Evolutionary conservation across 2,113 vertebrate species (phyloP).

Genomic region (Asarcornis scutulata): DNA sequence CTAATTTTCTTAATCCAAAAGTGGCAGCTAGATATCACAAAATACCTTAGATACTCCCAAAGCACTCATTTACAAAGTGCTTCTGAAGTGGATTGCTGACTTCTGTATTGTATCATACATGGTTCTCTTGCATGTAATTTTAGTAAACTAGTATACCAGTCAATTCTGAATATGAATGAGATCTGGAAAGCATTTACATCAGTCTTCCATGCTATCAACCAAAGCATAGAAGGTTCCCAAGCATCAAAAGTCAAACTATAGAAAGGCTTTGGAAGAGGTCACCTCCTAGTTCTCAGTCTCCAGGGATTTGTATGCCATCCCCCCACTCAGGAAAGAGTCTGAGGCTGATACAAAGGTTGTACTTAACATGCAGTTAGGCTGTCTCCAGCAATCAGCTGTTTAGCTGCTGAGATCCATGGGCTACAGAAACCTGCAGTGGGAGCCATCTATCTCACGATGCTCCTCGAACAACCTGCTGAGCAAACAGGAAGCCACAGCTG

Average conservation of each 20-base stretch:
- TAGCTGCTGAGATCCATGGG: not conserved
- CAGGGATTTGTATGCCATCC: not conserved
- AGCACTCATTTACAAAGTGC: not conserved
- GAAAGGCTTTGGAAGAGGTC: not conserved
- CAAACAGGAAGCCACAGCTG: not conserved
- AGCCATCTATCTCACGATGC: not conserved
- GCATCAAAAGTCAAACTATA: not conserved
- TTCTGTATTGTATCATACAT: not conserved
- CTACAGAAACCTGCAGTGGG: not conserved
- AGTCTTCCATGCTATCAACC: not conserved
- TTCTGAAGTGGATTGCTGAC: not conserved
- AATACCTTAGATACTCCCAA: not conserved
- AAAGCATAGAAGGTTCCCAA: not conserved
- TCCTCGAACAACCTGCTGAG: not conserved
- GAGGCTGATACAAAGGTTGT: not conserved
- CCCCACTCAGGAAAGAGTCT: not conserved
- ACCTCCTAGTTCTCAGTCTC: accelerated
- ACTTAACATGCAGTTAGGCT: not conserved
- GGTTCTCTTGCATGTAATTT: not conserved
- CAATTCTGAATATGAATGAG: not conserved
- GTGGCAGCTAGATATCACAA: not conserved
- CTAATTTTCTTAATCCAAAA: not conserved
- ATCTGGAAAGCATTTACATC: not conserved
- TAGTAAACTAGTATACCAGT: not conserved
- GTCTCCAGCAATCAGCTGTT: not conserved